A percentile compares a stretch with the other conserved stretches of the same genome.
Conservation (phyloP, 2,797 vertebrate species). For the Limnodromus scolopaceus region DNA sequence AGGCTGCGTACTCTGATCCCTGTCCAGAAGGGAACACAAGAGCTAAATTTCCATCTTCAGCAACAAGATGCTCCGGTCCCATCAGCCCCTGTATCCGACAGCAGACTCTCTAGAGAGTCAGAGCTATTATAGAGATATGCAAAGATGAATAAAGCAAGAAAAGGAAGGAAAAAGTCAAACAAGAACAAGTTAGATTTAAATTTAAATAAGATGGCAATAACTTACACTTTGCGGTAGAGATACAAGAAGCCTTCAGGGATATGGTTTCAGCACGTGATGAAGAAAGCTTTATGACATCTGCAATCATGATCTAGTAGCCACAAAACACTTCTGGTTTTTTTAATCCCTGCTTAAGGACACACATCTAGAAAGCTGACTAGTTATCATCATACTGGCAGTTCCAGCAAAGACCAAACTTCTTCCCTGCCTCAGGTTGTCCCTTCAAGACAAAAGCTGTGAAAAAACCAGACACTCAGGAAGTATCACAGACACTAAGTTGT, state of each 20-base stretch:
- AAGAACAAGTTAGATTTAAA: not conserved
- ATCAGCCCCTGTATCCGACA: not conserved
- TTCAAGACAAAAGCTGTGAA: not conserved
- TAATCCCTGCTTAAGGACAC: not conserved
- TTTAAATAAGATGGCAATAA: not conserved
- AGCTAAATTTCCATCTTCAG: not conserved
- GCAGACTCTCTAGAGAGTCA: not conserved
- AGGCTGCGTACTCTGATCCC: not conserved
- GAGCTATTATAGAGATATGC: not conserved
- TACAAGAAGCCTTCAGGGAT: not conserved
- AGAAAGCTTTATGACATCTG: not conserved
- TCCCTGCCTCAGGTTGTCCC: not conserved
- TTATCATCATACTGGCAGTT: not conserved
- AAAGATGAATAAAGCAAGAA: slow-evolving; percentile 7
- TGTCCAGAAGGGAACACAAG: not conserved
- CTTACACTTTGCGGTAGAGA: not conserved
- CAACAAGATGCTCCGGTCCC: not conserved
- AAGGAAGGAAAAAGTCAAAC: not conserved
- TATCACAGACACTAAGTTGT: not conserved
- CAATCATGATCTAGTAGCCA: not conserved
- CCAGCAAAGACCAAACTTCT: not conserved
- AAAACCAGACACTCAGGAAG: not conserved
- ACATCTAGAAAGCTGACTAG: not conserved
- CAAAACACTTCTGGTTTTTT: not conserved
- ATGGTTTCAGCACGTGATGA: not conserved